phyloP scores from a whole-genome alignment of 2,113 vertebrate species.

The Phalacrocorax brasilianus region DNA sequence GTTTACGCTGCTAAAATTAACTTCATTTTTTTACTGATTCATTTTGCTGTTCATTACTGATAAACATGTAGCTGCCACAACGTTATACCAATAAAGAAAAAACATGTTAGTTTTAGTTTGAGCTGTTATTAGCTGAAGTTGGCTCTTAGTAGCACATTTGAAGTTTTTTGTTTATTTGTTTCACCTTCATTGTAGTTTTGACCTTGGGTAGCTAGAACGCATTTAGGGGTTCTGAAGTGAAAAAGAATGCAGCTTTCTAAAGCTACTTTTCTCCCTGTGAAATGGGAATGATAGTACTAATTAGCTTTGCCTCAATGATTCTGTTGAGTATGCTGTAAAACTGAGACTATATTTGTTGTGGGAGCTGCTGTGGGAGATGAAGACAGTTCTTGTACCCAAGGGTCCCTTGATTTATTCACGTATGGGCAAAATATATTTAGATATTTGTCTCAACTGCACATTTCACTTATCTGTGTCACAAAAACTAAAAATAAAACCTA shows the following conservation, averaged over 20 bases:
- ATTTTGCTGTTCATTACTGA: not conserved
- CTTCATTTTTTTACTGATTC: not conserved
- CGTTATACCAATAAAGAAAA: not conserved
- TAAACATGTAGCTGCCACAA: not conserved
- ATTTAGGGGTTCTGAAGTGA: not conserved
- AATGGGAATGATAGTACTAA: not conserved
- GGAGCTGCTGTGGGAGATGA: not conserved
- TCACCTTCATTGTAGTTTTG: not conserved
- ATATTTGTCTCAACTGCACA: not conserved
- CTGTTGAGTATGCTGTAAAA: not conserved
- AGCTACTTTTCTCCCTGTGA: not conserved
- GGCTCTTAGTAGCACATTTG: not conserved
- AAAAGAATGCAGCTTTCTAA: not conserved
- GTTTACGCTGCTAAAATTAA: constrained; percentile 30
- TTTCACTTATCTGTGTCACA: constrained; percentile 11
- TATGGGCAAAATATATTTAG: constrained; percentile 4
- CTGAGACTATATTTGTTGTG: not conserved
- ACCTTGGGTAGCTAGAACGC: not conserved
- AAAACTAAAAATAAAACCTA: constrained; percentile 12
- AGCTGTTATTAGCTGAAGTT: not conserved
- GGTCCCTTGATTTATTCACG: not conserved
- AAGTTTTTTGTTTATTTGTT: not conserved
- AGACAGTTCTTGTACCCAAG: not conserved
- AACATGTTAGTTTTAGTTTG: not conserved
- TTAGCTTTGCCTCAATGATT: not conserved